Evolutionary conservation across 2,888 invertebrate species (phyloP).

Genomic region (Phaedon cochleariae): DNA sequence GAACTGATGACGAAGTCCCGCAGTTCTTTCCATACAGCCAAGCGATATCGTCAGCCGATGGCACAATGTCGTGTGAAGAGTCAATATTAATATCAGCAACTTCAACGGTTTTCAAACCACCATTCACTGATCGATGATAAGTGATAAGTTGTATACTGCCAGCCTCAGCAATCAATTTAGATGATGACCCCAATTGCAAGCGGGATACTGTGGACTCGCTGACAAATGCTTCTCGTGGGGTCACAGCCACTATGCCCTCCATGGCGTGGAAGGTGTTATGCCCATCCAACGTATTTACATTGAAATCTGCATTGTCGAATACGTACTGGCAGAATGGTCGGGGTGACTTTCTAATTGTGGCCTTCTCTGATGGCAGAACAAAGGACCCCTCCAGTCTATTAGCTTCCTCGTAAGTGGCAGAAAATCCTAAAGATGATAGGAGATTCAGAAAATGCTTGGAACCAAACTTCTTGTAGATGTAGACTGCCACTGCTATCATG

Average conservation of each 20-base stretch:
- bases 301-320: slow-evolving; percentile 14
- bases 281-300: slow-evolving; percentile 34
- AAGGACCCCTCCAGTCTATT: neutral
- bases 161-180: neutral
- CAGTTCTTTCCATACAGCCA: slow-evolving; percentile 23
- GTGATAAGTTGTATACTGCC: neutral
- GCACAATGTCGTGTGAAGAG: neutral
- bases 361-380: too few relatives aligned
- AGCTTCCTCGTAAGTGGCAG: neutral
- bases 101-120: slow-evolving; percentile 4
- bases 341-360: neutral
- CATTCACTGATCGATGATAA: neutral
- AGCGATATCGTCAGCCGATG: neutral
- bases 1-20: neutral
- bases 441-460: neutral
- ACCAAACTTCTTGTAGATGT: slow-evolving; percentile 2
- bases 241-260: slow-evolving; percentile 47
- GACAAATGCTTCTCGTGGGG: too few relatives aligned
- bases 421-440: neutral
- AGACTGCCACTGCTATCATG: neutral
- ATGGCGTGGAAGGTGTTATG: slow-evolving; percentile 48
- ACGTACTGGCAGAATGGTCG: neutral
- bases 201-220: too few relatives aligned
- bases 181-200: neutral
- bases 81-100: neutral